Conservation (phyloP, 2,113 vertebrate genomes). For the Sebastes fasciatus region DNA sequence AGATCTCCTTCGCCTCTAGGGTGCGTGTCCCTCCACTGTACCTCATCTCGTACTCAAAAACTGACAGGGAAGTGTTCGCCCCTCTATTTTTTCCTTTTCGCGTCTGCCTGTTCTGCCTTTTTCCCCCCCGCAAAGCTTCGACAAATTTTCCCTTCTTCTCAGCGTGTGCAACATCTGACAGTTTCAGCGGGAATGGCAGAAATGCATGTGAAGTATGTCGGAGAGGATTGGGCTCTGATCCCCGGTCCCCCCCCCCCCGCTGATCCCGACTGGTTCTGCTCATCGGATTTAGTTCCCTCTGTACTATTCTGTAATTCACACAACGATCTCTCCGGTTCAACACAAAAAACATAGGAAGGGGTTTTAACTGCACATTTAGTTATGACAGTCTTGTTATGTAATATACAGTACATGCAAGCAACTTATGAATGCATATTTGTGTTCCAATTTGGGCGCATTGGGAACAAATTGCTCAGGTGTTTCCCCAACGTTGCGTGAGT, state of each 20-base stretch:
- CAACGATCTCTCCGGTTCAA: background rate
- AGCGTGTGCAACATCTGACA: conserved; percentile 2
- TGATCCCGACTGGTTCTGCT: conserved; percentile 50
- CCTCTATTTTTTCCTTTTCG: background rate
- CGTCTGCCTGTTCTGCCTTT: conserved; percentile 8
- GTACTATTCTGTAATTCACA: conserved; percentile 19
- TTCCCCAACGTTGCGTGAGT: conserved; percentile 16
- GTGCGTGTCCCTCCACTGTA: conserved; percentile 50
- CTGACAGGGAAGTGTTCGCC: conserved; percentile 25
- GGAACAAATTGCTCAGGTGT: conserved; percentile 7
- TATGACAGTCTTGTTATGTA: background rate
- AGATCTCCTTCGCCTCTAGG: conserved; percentile 52
- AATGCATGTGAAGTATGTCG: conserved; percentile 50
- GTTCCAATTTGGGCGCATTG: background rate
- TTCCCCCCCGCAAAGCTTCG: conserved; percentile 7
- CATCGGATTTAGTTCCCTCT: conserved; percentile 40
- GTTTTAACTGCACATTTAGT: background rate
- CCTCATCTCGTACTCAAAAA: conserved; percentile 17
- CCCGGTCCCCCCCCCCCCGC: conserved; percentile 26
- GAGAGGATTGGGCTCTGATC: conserved; percentile 56
- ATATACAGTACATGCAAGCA: background rate
- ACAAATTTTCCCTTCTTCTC: conserved; percentile 16
- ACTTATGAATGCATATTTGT: background rate
- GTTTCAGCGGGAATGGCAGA: conserved; percentile 25
- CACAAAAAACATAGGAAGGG: conserved; percentile 2